phyloP scores from a whole-genome alignment of 2,888 invertebrate species.

The Trilocha varians region DNA sequence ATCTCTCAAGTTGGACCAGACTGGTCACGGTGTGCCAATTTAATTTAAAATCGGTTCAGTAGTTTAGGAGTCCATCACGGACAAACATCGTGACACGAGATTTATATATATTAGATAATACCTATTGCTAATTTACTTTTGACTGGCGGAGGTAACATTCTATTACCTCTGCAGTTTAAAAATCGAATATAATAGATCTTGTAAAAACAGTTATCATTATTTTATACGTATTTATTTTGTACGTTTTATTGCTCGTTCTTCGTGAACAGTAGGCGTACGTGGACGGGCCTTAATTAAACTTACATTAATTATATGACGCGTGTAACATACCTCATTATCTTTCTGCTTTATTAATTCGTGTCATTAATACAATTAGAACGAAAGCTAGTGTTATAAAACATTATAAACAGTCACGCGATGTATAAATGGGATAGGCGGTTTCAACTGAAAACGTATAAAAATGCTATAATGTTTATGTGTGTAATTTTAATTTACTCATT shows the following conservation, averaged over 20 bases:
- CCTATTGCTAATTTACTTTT: no score
- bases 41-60: no score
- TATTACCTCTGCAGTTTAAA: no score
- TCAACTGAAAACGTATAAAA: not conserved
- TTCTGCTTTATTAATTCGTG: slow-evolving; percentile 34
- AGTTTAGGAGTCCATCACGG: no score
- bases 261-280: not conserved
- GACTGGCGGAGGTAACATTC: no score
- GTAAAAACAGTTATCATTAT: not conserved
- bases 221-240: not conserved
- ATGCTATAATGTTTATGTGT: not conserved
- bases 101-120: no score
- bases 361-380: slow-evolving; percentile 34
- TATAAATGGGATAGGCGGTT: slow-evolving; percentile 27
- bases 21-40: no score
- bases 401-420: slow-evolving; percentile 35
- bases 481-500: not conserved
- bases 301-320: slow-evolving; percentile 23
- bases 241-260: not conserved
- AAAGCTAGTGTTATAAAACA: slow-evolving; percentile 27
- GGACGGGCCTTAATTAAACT: slow-evolving; percentile 1
- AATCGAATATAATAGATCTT: no score
- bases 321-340: slow-evolving; percentile 30
- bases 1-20: no score
- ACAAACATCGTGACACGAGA: no score